Base-by-base conservation (phyloP, 2,797 vertebrate genomes). In the Fringilla coelebs region DNA sequence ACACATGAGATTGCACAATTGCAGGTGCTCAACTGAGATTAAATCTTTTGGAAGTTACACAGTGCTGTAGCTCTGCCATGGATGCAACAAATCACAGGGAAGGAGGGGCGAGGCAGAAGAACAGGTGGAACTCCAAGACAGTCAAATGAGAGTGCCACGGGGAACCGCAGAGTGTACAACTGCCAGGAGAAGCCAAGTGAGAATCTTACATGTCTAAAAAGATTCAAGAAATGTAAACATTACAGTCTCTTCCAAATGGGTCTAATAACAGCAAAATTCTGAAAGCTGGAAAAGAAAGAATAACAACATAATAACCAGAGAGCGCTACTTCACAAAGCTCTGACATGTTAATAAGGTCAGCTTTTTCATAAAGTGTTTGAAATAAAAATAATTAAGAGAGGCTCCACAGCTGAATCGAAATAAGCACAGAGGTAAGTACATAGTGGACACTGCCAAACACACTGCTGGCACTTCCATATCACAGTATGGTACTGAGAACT, bases 81-180 rank as follows among this genome's bases (percentile, higher is more conserved):
- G 40, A 73, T 24, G 7, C 22, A 90, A 45, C 1, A 0, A 75
- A 43, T 71, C 3, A 0, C 55, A 57, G 26, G n/a, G 36, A 92
- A 88, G 48, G 54, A 75, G 46, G 29, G 18, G 10, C 0, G 0
- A 92, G 21, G 63, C 45, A 85, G 63, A 61, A 85, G 40, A 60
- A 76, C 16, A 40, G 26, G 60, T 87, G 40, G 48, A 85, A 85
- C 67, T 85, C 74, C 60, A 66, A 41, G 62, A 81, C 10, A 83
- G 78, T 55, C 48, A 63, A 63, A 57, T 1, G 1, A 70, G 34
- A 89, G 25, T 52, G 31, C 17, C 7, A 2, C 26, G 65, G 40
- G 61, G 51, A 85, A 55, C n/a, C 0, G 0, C 28, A 29, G 73
- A 31, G n/a, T 8, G 6, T 38, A 22, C 0, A 0, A 7, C 55